Evolutionary conservation across 2,797 vertebrate species (phyloP), one percentile per base, ranked within the genome.

Genomic region (Acridotheres tristis): DNA sequence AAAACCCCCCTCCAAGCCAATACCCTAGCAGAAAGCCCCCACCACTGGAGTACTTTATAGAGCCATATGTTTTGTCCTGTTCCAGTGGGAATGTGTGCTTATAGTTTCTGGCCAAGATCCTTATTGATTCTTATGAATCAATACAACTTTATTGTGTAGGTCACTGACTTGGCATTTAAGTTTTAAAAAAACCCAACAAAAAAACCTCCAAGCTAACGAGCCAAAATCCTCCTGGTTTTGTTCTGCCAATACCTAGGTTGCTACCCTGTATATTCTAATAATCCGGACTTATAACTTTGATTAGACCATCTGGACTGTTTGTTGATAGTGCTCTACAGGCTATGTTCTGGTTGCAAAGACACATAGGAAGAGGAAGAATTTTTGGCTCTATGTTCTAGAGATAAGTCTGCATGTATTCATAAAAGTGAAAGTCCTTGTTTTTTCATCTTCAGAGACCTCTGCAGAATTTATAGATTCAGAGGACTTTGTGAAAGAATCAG

Each of bases 21-120:
- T 40, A 48, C 8, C 8, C 9, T 36, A 29, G 18, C 19, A 68
- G 36, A 61, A 26, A 5, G 1, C 0, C 4, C 14, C 10, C 9
- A n/a, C 43, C 36, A 29, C 25, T 30, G 51, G n/a, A 78, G 26
- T 30, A 27, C 32, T 78, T 91, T 83, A 22, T 21, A 73, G 54
- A 79, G 51, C n/a, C 14, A 3, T 78, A 45, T 78, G 38, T 36
- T 93, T 92, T 86, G 36, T 68, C 22, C 58, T 89, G 38, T 75
- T 18, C 17, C 89, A n/a, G 40, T 11, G 6, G 16, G 21, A 79
- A 63, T 26, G 7, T 58, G n/a, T 66, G 47, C 86, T 84, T 63
- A 16, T 55, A 34, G 20, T 59, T 93, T 38, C 47, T 90, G 77
- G 48, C 62, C 22, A 27, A 68, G n/a, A 42, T 73, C 17, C 9